Base-by-base conservation (phyloP, 2,113 vertebrate genomes). In the Macrotus californicus region DNA sequence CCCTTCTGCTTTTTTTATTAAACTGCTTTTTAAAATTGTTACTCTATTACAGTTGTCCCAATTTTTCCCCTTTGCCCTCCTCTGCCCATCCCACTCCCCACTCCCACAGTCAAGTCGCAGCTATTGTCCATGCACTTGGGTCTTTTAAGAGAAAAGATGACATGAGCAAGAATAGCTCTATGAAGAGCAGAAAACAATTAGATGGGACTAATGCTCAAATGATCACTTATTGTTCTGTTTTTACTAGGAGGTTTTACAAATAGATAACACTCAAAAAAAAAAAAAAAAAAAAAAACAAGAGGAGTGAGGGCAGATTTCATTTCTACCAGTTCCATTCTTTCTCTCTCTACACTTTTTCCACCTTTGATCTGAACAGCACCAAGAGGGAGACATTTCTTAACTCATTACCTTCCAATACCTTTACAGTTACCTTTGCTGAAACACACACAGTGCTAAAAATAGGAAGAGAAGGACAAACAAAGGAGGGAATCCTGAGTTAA, bases 351-450 rank as follows among this genome's bases (percentile, higher is more conserved):
- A 56, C 7, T 89, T n/a, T 26, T 3, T 56, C 29, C 39, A 84
- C 3, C 36, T 87, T 82, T n/a, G 1, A 76, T 70, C 1, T 80
- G 31, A 83, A 46, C 5, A 19, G n/a, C n/a, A 8, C 39, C 29
- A 86, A 72, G 34, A 85, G 67, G 46, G 6, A 84, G 34, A 79
- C 6, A 70, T 81, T 95, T 75, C n/a, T 81, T 94, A 94, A 81
- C 9, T 26, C 29, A 1, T 18, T 77, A 48, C 4, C 36, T 16
- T 43, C 21, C 11, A 73, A 31, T 13, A 4, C 15, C 19, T 89
- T 86, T 56, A 77, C 2, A 59, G 56, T 81, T 48, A 2, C 7
- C 29, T 66, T 82, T 79, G 12, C 11, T 83, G 10, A 77, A 11
- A 36, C 29, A 79, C 66, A 13, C 1, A 14, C 12, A 34, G 24